Percentiles rank a stretch among this genome's conserved stretches.
phyloP scores from a whole-genome alignment of 2,797 vertebrate genomes.

The Pampus argenteus region DNA sequence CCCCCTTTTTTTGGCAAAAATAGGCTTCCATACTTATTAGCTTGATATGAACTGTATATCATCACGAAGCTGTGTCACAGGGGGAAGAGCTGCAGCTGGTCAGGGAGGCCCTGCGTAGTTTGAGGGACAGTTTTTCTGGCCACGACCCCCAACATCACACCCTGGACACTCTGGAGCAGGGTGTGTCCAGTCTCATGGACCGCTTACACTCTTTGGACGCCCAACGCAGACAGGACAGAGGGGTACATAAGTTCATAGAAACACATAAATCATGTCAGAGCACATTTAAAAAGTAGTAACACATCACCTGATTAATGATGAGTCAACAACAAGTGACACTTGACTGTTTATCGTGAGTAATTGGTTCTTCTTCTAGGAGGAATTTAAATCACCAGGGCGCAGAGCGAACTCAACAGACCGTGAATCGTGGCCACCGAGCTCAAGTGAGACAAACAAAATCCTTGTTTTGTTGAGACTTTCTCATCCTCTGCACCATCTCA shows the following conservation, averaged over 20 bases:
- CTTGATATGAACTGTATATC: conserved; percentile 3
- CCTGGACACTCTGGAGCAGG: conserved; percentile 98
- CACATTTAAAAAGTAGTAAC: conserved; percentile 20
- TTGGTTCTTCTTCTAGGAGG: conserved; percentile 79
- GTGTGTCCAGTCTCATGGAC: conserved; percentile 94
- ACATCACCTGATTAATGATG: conserved; percentile 26
- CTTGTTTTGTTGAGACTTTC: conserved; percentile 59
- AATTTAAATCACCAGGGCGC: conserved; percentile 88
- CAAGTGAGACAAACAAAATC: conserved; percentile 88
- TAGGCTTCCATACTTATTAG: neutral
- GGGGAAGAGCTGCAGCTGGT: conserved; percentile 94
- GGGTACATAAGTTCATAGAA: conserved; percentile 61
- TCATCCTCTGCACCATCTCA: conserved; percentile 57
- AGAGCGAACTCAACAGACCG: conserved; percentile 90
- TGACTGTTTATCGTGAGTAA: conserved; percentile 42
- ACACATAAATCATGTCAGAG: conserved; percentile 1
- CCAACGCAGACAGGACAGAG: conserved; percentile 84
- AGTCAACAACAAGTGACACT: conserved; percentile 31
- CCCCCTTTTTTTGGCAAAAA: neutral
- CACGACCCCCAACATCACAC: conserved; percentile 99
- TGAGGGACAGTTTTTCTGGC: conserved; percentile 95
- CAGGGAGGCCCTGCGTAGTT: conserved; percentile 94
- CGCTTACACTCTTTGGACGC: conserved; percentile 87
- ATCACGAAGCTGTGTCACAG: conserved; percentile 68
- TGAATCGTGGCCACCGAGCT: conserved; percentile 95